These are phyloP conservation scores for Sepiola atlantica DNA, from an alignment of 2,888 invertebrate species.

Conservation along the genomic window DNA sequence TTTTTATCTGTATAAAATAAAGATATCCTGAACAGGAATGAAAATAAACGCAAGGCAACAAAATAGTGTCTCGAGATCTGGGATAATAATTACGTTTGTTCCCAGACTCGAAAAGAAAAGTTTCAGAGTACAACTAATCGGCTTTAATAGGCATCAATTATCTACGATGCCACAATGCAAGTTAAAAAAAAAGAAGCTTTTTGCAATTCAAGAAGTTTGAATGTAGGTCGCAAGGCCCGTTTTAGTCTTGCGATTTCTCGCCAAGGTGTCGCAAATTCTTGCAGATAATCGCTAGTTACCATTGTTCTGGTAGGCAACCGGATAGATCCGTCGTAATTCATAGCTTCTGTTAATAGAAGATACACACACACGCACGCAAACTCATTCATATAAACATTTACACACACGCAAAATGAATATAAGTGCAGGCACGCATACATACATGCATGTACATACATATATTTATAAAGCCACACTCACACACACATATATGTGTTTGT, in stretches of 20 bases:
- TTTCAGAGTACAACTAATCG: background rate
- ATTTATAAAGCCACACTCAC: background rate
- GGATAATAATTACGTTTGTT: background rate
- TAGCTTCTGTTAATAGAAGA: too few species aligned
- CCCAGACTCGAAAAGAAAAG: background rate
- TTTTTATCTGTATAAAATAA: too few species aligned
- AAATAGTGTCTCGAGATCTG: background rate
- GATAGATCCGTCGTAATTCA: too few species aligned
- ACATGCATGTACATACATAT: background rate
- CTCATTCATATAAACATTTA: too few species aligned
- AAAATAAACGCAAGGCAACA: too few species aligned
- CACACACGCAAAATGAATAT: background rate
- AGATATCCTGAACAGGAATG: too few species aligned
- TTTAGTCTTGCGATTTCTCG: background rate
- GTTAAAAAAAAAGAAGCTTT: background rate
- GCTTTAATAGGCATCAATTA: background rate
- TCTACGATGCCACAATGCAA: background rate
- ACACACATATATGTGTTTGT: background rate
- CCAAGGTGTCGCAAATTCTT: background rate
- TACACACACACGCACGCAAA: too few species aligned
- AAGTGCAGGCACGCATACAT: background rate
- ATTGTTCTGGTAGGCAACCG: background rate
- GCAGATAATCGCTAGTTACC: background rate
- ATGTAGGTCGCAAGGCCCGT: background rate
- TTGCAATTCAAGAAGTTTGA: background rate